Evolutionary conservation across 2,113 vertebrate genomes (phyloP), one percentile per base, ranked within the genome.

Genomic region (Psettodes erumei): DNA sequence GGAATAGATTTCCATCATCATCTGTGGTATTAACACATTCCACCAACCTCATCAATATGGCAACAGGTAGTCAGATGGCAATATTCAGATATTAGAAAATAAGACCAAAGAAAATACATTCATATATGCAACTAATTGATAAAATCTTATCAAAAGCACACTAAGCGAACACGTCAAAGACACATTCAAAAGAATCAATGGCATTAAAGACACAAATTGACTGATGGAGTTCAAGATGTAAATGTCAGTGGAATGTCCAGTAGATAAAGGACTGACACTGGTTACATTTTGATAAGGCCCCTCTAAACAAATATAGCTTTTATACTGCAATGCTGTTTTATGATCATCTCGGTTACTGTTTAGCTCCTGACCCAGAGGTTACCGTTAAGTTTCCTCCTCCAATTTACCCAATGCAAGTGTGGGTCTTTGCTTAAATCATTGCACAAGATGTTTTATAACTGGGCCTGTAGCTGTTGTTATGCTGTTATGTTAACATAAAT

Each of bases 381-480:
- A 35, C 28, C 61, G 21, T 32, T 45, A 35, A 12, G 0, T 35
- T 60, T 51, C 1, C 2, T 51, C 32, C 56, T 11, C 3, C 63
- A 40, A 38, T 75, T 63, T 32, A 43, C 13, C 38, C 28, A 21
- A 76, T 62, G 47, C 71, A 79, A 59, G 75, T 64, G 13, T 74
- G 28, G 28, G 6, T 19, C 30, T 43, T 10, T n/a, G 15, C 27
- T 25, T 19, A 71, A 47, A 32, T 19, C 56, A 37, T 68, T 21
- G 19, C 18, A 18, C 28, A 67, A 7, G 1, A 50, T 37, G 55
- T 28, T 62, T 28, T 18, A 11, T 53, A 50, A 35, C 21, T 61
- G 43, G 5, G 19, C 40, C 40, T 42, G 13, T 40, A 8, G 5
- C 47, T 45, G 48, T 12, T 18, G 37, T 10, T 40, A 40, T n/a